These are phyloP conservation scores for Acomys russatus DNA, from an alignment of 2,797 vertebrate species.

Conservation along the genomic window DNA sequence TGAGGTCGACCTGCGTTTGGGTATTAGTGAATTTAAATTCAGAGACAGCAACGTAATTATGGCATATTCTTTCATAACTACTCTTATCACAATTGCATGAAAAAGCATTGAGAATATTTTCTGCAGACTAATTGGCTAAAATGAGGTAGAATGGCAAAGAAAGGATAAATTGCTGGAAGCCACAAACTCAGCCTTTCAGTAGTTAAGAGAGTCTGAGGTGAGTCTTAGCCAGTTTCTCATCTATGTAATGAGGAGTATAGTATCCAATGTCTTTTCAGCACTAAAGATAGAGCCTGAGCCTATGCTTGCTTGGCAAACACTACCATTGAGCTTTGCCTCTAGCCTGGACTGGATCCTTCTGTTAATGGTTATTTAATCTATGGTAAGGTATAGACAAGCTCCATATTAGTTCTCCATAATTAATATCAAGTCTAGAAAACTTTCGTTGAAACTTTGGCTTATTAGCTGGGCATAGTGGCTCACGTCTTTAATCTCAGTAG, in stretches of 20 bases:
- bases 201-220: background rate
- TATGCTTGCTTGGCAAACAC: background rate
- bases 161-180: background rate
- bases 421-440: background rate
- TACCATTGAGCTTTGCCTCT: background rate
- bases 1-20: background rate
- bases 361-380: background rate
- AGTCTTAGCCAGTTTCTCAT: background rate
- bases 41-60: background rate
- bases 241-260: background rate
- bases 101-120: background rate
- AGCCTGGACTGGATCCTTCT: background rate
- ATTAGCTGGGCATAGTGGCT: background rate
- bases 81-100: background rate
- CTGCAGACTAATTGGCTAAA: background rate
- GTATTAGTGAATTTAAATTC: background rate
- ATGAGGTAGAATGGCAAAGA: background rate
- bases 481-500: background rate
- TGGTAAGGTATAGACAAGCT: background rate
- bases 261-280: background rate
- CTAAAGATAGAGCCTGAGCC: background rate
- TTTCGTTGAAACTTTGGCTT: background rate
- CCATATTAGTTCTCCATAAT: background rate
- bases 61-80: background rate
- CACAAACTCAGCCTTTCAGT: background rate